Conservation (phyloP, 1,140 invertebrate genomes). For the Hyles euphorbiae region DNA sequence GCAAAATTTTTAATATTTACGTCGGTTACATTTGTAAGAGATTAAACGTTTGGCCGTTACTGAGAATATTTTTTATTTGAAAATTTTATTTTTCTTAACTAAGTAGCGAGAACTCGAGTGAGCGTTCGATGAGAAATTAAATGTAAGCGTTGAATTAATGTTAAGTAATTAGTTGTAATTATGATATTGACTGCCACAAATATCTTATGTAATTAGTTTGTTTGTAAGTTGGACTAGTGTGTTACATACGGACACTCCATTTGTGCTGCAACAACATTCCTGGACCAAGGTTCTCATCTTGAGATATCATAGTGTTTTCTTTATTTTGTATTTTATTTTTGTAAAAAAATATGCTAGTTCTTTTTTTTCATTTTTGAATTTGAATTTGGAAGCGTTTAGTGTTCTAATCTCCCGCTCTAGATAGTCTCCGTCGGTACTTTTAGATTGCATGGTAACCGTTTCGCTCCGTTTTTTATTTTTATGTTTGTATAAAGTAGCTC, state of each 20-base stretch:
- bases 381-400: too few relatives aligned
- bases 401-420: too few relatives aligned
- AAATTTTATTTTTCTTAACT: conserved; percentile 59
- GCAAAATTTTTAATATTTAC: conserved; percentile 73
- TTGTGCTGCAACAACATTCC: conserved; percentile 41
- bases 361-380: too few relatives aligned
- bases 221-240: conserved; percentile 41
- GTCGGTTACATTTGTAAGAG: conserved; percentile 71
- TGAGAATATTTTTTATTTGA: conserved; percentile 67
- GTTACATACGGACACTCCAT: conserved; percentile 33
- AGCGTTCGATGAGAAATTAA: conserved; percentile 45
- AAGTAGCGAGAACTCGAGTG: conserved; percentile 51
- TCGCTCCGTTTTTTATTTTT: too few relatives aligned
- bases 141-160: conserved; percentile 47
- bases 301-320: conserved; percentile 6
- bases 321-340: too few relatives aligned
- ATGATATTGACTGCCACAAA: conserved; percentile 45
- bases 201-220: conserved; percentile 41
- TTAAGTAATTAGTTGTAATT: conserved; percentile 51
- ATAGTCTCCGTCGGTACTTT: too few relatives aligned
- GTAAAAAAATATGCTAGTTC: too few relatives aligned
- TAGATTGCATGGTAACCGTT: too few relatives aligned
- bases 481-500: too few relatives aligned
- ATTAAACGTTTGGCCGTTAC: conserved; percentile 69
- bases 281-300: conserved; percentile 52